phyloP scores from a whole-genome alignment of 2,888 invertebrate species.

The Caenorhabditis wallacei region DNA sequence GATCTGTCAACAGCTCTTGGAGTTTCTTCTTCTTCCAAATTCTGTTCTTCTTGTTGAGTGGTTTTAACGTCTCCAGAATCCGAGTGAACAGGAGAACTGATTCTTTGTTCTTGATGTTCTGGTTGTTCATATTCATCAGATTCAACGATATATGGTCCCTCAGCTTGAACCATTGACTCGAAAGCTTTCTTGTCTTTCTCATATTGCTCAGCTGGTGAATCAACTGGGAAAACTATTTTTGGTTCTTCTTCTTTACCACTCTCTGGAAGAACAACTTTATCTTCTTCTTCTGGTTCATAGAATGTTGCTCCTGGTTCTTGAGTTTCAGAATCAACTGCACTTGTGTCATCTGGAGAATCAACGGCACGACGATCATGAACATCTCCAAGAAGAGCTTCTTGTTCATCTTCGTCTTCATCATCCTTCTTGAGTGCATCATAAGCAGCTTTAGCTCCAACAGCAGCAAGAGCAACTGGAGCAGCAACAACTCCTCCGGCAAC shows the following conservation, averaged over 20 bases:
- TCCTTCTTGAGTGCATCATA: constrained; percentile 69
- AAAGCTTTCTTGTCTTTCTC: constrained; percentile 21
- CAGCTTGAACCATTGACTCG: constrained; percentile 30
- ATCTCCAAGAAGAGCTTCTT: constrained; percentile 28
- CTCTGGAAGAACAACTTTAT: constrained; percentile 11
- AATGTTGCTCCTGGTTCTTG: constrained; percentile 45
- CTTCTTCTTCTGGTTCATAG: constrained; percentile 51
- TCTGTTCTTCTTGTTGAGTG: not conserved
- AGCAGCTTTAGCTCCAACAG: constrained; percentile 72
- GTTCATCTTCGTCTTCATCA: constrained; percentile 40
- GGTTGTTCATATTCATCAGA: constrained; percentile 46
- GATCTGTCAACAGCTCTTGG: constrained; percentile 8
- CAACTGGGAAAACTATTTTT: constrained; percentile 50
- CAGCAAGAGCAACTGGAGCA: constrained; percentile 73
- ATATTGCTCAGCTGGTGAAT: constrained; percentile 17
- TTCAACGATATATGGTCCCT: constrained; percentile 51
- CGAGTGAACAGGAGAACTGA: constrained; percentile 50
- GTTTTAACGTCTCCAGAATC: constrained; percentile 23
- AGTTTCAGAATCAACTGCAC: constrained; percentile 24
- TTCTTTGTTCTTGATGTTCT: constrained; percentile 28
- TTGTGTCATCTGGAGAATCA: not conserved
- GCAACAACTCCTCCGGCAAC: constrained; percentile 74
- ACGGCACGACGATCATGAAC: constrained; percentile 14
- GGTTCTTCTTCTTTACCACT: constrained; percentile 29
- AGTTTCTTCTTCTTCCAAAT: constrained; percentile 24